These are phyloP conservation scores for Scaptomyza caliginosa DNA, from an alignment of 2,888 invertebrate genomes.

Conservation along the genomic window DNA sequence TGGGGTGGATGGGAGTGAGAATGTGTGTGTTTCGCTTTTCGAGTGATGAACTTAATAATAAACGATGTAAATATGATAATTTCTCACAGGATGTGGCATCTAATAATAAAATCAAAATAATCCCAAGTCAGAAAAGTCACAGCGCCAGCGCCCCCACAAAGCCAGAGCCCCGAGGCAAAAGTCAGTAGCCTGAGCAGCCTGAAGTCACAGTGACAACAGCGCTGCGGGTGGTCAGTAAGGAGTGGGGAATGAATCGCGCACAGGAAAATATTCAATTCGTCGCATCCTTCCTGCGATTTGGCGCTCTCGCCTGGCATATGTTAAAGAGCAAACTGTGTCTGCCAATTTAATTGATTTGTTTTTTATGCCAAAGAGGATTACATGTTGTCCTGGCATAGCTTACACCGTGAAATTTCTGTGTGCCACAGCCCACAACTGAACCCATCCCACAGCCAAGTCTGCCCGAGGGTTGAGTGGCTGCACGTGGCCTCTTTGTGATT, in stretches of 20 bases:
- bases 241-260: not conserved
- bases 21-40: conserved; percentile 50
- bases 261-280: conserved; percentile 82
- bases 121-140: conserved; percentile 72
- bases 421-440: conserved; percentile 30
- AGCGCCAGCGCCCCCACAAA: conserved; percentile 14
- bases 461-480: conserved; percentile 64
- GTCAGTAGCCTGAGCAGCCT: conserved; percentile 1
- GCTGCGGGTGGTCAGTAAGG: conserved; percentile 63
- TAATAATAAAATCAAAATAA: conserved; percentile 84
- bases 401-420: conserved; percentile 64
- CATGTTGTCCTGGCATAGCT: conserved; percentile 76
- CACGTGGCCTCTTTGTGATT: conserved; percentile 71
- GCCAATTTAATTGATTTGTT: conserved; percentile 84
- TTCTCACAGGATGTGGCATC: conserved; percentile 84
- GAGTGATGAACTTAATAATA: conserved; percentile 84
- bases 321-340: conserved; percentile 41
- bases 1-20: not conserved
- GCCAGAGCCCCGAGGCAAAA: conserved; percentile 6
- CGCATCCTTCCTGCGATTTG: conserved; percentile 80
- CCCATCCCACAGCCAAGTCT: not conserved
- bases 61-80: conserved; percentile 85
- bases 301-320: conserved; percentile 43
- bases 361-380: conserved; percentile 83
- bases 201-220: conserved; percentile 61